Evolutionary conservation across 64 coral and sea anemone genomes (phyloP), one percentile per base, ranked within the genome.

Genomic region (Anthopleura sola): DNA sequence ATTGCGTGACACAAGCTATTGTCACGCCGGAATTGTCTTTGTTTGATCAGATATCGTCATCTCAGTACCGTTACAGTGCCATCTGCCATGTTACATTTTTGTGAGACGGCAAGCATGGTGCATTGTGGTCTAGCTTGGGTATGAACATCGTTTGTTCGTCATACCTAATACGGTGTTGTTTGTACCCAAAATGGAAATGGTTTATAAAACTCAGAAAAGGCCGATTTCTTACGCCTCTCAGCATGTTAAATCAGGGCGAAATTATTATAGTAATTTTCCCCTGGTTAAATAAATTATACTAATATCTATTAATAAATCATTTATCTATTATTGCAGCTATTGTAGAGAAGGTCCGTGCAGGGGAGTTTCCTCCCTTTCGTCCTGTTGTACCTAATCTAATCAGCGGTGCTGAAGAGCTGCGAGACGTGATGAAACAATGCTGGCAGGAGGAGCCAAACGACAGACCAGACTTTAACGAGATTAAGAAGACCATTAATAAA

Each of bases 401-500:
- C 26, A 58, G 60, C 15, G 92, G 86, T 55, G 78, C 92, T 0
- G 86, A 91, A 28, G 95, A 94, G 49, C 48, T 98, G 15, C 68
- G 93, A 39, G 95, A 92, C 36, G 78, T 98, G 47, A 93, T 93
- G 89, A 98, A 94, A 69, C 82, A 94, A 14, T 98, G 95, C 55
- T 98, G 95, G 95, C 56, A 53, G 18, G 95, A 98, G 37, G 78
- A 81, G 18, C 95, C 92, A 29, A 86, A 98, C 10, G 31, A 87
- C 14, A 83, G 95, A 12, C 95, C 95, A 9, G 86, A 91, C 17
- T 98, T 98, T 78, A 68, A 90, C 26, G 95, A 98, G 78, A 91
- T 98, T 46, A 98, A 94, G 54, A 98, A 98, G 57, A 91, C 49
- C 48, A 68, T 98, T 36, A 76, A 89, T 58, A 94, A 91, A 60